Conservation (phyloP, 2,113 vertebrate species). For the Daboia siamensis region DNA sequence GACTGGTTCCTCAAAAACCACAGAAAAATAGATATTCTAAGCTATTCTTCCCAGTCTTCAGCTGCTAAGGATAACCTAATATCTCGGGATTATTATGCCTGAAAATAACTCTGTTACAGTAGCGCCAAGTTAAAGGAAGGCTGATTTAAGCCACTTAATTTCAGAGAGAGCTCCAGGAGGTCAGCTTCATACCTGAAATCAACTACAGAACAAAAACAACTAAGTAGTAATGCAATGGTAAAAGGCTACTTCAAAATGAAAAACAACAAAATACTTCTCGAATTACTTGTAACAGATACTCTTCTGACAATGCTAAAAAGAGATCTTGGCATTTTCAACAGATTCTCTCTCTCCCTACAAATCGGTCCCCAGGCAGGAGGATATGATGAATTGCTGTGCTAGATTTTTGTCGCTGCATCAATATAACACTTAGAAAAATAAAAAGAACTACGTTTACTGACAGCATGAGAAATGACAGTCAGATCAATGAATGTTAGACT, state of each 20-base stretch:
- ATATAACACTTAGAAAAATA: not conserved
- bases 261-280: not conserved
- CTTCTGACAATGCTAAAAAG: not conserved
- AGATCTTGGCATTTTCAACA: not conserved
- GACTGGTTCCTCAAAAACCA: not conserved
- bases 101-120: not conserved
- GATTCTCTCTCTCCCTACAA: not conserved
- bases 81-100: not conserved
- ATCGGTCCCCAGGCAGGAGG: not conserved
- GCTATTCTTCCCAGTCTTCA: not conserved
- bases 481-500: not conserved
- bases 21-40: not conserved
- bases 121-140: not conserved
- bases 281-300: not conserved
- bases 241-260: not conserved
- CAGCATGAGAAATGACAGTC: not conserved
- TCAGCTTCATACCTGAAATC: not conserved
- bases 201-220: not conserved
- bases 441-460: not conserved
- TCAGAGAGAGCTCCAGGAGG: not conserved
- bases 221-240: not conserved
- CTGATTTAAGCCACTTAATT: not conserved
- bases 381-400: not conserved
- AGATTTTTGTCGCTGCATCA: not conserved
- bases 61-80: not conserved